Conservation (phyloP, 2,888 invertebrate genomes). For the Papilio gigon region DNA sequence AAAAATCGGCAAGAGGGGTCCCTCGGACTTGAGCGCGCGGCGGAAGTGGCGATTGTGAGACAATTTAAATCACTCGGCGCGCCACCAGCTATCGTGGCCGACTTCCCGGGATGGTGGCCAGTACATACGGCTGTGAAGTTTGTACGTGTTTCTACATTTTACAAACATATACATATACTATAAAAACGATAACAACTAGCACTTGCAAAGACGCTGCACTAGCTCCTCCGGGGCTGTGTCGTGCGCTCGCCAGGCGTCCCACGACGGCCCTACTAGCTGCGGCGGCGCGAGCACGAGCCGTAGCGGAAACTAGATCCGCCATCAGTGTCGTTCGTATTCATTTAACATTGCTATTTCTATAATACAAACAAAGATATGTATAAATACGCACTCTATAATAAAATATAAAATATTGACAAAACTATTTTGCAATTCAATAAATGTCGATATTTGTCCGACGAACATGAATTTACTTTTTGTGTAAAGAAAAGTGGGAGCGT, state of each 20-base stretch:
- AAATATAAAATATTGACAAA: neutral
- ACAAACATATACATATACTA: neutral
- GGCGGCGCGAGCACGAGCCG: neutral
- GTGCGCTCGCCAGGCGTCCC: conserved; percentile 23
- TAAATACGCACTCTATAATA: neutral
- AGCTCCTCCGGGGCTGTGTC: neutral
- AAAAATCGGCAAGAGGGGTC: conserved; percentile 50
- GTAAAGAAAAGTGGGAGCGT: too few species aligned
- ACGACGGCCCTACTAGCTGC: neutral
- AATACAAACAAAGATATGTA: neutral
- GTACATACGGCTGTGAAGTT: neutral
- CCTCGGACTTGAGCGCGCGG: conserved; percentile 56
- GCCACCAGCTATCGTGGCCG: conserved; percentile 65
- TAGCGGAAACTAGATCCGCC: conserved; percentile 11
- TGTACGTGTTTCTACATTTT: neutral
- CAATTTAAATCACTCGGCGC: conserved; percentile 73
- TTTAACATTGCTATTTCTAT: neutral
- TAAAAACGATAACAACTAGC: too few species aligned
- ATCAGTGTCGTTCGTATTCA: neutral
- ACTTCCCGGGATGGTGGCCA: conserved; percentile 57
- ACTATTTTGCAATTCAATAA: too few species aligned
- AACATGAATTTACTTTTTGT: too few species aligned
- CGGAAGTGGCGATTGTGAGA: conserved; percentile 77
- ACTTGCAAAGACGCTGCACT: neutral
- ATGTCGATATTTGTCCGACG: too few species aligned